Evolutionary conservation across 2,113 vertebrate genomes (phyloP).

Genomic region (Mixornis gularis): DNA sequence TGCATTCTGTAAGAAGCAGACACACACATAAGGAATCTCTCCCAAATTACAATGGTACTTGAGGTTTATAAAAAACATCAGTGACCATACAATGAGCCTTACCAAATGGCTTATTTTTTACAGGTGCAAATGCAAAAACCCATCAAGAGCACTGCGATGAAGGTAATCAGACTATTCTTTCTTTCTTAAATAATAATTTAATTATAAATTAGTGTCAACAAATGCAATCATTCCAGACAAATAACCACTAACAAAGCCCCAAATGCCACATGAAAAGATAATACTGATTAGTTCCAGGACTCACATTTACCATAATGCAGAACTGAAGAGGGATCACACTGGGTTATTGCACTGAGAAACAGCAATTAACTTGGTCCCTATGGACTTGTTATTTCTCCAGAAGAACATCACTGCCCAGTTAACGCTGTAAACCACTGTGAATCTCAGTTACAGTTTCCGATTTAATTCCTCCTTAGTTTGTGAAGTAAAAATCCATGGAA

Average conservation of each 20-base stretch:
- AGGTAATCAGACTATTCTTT: not conserved
- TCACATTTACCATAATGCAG: not conserved
- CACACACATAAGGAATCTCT: constrained; percentile 17
- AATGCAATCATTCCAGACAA: constrained; percentile 33
- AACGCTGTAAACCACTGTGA: not conserved
- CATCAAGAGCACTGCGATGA: not conserved
- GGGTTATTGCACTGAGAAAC: not conserved
- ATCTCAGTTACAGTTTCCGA: not conserved
- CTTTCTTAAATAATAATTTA: not conserved
- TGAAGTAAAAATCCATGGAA: not conserved
- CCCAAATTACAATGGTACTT: not conserved
- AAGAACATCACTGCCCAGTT: not conserved
- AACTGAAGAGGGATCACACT: not conserved
- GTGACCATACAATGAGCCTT: not conserved
- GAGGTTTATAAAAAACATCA: not conserved
- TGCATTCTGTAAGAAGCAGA: constrained; percentile 86
- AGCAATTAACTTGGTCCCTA: constrained; percentile 16
- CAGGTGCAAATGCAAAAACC: not conserved
- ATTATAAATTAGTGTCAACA: constrained; percentile 9
- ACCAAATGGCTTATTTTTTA: constrained; percentile 16
- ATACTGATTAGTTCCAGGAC: not conserved
- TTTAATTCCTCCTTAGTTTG: not conserved
- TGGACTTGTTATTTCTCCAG: not conserved
- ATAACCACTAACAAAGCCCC: not conserved
- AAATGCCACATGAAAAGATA: constrained; percentile 17